Conservation (phyloP, 2,113 vertebrate genomes). For the Sporophila hypoxantha region DNA sequence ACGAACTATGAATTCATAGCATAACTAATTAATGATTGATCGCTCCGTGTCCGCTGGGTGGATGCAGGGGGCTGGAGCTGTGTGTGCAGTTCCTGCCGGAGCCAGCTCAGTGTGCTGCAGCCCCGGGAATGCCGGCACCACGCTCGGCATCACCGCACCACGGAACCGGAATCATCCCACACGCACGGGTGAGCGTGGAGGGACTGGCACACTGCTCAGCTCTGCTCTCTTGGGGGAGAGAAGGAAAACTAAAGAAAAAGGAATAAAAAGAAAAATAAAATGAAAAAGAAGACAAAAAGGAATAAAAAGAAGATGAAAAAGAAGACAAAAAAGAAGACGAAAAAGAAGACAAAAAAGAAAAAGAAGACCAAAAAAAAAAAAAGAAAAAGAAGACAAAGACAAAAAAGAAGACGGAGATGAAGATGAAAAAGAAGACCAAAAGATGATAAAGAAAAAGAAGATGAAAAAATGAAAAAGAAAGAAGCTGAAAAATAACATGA, state of each 20-base stretch:
- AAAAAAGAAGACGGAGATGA: too few species aligned
- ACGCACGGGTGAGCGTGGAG: rapidly evolving
- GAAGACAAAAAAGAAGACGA: too few species aligned
- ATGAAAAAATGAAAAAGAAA: too few species aligned
- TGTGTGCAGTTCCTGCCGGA: rapidly evolving
- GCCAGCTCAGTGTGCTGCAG: background rate
- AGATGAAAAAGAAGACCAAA: too few species aligned
- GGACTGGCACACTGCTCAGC: rapidly evolving
- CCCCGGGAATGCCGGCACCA: rapidly evolving
- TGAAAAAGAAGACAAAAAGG: rapidly evolving
- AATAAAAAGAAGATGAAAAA: too few species aligned
- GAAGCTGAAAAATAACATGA: too few species aligned
- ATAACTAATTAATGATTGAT: background rate
- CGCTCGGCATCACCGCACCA: background rate
- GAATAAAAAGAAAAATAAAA: background rate
- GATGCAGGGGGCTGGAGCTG: rapidly evolving
- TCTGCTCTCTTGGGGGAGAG: rapidly evolving
- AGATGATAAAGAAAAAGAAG: too few species aligned
- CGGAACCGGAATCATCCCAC: rapidly evolving
- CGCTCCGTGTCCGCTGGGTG: rapidly evolving
- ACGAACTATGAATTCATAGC: background rate
- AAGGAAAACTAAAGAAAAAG: background rate
- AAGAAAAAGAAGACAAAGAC: too few species aligned
- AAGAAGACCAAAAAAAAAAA: too few species aligned
- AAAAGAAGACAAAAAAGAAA: too few species aligned